Conservation (phyloP, 2,113 vertebrate genomes). For the Brachypodius melanocephalos region DNA sequence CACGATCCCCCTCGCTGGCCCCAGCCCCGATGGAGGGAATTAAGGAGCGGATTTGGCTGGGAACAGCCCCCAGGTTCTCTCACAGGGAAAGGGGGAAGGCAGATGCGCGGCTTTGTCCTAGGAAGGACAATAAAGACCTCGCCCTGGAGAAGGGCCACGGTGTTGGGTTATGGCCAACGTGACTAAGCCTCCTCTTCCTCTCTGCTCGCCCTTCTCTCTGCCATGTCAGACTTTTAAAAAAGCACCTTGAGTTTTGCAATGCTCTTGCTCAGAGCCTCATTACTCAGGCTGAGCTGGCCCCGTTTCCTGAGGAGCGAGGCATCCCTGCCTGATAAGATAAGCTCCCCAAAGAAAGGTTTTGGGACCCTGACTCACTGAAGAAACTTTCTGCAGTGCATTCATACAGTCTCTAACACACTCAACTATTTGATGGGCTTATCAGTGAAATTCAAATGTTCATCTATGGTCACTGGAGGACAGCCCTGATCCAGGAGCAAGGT, state of each 20-base stretch:
- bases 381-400: slow-evolving; percentile 14
- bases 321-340: slow-evolving; percentile 69
- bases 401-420: slow-evolving; percentile 29
- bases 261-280: slow-evolving; percentile 33
- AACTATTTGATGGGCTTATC: slow-evolving; percentile 58
- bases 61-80: slow-evolving; percentile 48
- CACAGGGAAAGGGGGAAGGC: background rate
- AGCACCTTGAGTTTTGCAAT: slow-evolving; percentile 52
- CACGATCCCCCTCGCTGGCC: slow-evolving; percentile 2
- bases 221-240: slow-evolving; percentile 6
- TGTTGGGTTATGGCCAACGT: background rate
- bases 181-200: slow-evolving; percentile 53
- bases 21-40: slow-evolving; percentile 21
- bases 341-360: slow-evolving; percentile 46
- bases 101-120: background rate
- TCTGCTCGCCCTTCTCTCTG: background rate
- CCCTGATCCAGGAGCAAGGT: slow-evolving; percentile 51
- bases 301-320: background rate
- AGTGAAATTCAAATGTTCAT: background rate
- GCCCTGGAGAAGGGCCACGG: background rate
- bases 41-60: slow-evolving; percentile 39
- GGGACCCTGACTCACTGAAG: slow-evolving; percentile 60
- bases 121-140: background rate
- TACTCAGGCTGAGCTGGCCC: slow-evolving; percentile 55
- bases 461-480: background rate